Evolutionary conservation across 2,113 vertebrate species (phyloP).

Genomic region (Triplophysa siluroides): DNA sequence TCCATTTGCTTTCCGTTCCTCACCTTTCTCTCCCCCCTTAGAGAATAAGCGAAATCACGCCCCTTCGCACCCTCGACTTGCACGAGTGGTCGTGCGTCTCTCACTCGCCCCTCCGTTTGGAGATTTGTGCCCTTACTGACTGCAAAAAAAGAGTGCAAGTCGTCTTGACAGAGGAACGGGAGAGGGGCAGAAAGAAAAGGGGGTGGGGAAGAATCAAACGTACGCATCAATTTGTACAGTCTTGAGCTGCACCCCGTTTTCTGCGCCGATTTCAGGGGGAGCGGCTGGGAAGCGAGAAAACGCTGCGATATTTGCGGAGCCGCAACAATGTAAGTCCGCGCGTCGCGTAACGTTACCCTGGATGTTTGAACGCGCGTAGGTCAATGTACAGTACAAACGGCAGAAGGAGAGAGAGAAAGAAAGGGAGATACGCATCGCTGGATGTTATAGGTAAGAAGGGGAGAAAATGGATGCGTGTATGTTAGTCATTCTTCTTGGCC

Average conservation of each 20-base stretch:
- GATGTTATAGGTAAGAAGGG: slow-evolving; percentile 76
- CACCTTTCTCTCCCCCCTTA: slow-evolving; percentile 62
- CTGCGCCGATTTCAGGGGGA: slow-evolving; percentile 66
- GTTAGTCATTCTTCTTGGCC: slow-evolving; percentile 64
- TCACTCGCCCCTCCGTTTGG: slow-evolving; percentile 68
- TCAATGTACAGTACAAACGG: slow-evolving; percentile 72
- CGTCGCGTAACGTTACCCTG: slow-evolving; percentile 58
- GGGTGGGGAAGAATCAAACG: slow-evolving; percentile 54
- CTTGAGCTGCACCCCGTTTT: slow-evolving; percentile 74
- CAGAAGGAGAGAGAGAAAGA: slow-evolving; percentile 64
- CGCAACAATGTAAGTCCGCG: slow-evolving; percentile 69
- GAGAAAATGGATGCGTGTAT: slow-evolving; percentile 73
- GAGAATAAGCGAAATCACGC: slow-evolving; percentile 50
- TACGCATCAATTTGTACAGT: slow-evolving; percentile 82
- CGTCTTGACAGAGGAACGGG: slow-evolving; percentile 71
- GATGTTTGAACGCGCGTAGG: slow-evolving; percentile 62
- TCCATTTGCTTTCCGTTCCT: slow-evolving; percentile 26
- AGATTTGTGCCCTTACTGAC: slow-evolving; percentile 71
- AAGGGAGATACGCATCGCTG: slow-evolving; percentile 73
- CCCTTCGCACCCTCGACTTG: slow-evolving; percentile 64
- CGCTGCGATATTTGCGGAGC: slow-evolving; percentile 68
- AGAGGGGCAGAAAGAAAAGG: slow-evolving; percentile 56
- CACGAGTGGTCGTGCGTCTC: slow-evolving; percentile 69
- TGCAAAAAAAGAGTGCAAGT: slow-evolving; percentile 69
- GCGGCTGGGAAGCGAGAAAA: slow-evolving; percentile 52